Base-by-base conservation (phyloP, 2,888 invertebrate species). In the Nephrotoma guestfalica region DNA sequence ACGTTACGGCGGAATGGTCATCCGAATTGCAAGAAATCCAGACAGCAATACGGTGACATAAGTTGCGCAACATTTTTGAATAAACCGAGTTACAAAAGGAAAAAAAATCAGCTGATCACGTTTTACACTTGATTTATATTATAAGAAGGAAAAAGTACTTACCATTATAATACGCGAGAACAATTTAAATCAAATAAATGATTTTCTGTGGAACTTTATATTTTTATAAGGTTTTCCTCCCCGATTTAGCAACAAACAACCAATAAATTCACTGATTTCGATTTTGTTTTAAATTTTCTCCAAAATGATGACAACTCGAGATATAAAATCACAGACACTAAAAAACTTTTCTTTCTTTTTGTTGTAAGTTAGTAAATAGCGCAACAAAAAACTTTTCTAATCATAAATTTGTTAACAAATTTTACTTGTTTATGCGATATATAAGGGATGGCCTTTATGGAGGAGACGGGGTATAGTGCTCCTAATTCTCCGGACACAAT, bases 381-480 rank as follows among this genome's bases (percentile, higher is more conserved):
- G 9, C 15, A 51, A 51, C 15, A 51, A 51, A 30, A 51, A 51
- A 71, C 71, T 71, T 71, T 71, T 71, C 4, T 18, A 71, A 71
- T 71, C 9, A 4, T 30, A 71, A 71, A 71, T 7, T 71, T 30
- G 71, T 71, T 9, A 71, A 71, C 30, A 71, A 71, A 30, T 71
- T 71, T 30, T 30, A 30, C 30, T 30, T 30, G 30, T 2, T 30
- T 18, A 9, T 71, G 71, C 71, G 30, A 71, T 84, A 84, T 30
- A 84, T 84, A 84, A 84, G 84, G 84, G 84, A 41, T 84, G 84
- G 84, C 84, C 84, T 84, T 71, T 84, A 7, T 84, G 84, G 84
- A 84, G 84, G 84, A 84, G 84, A 84, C 84, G 84, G 41, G 84
- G 15, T 41, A 47, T n/a, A 6, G 41, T 84, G n/a, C 84, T 84